Base-by-base conservation (phyloP, 92 coral and sea anemone genomes). In the Epizoanthus illoricatus region DNA sequence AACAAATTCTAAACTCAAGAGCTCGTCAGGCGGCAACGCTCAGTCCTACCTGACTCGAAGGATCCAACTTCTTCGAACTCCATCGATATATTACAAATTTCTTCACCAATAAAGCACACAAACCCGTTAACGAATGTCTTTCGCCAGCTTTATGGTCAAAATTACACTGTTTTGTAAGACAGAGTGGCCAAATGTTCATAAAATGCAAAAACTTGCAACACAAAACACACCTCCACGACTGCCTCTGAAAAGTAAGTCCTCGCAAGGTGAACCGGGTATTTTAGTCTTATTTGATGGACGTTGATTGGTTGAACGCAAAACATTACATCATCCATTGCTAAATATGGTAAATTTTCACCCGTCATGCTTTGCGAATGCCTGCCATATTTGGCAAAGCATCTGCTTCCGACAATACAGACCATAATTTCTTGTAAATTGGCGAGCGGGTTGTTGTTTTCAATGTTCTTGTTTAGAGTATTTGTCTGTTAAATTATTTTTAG, bases 41-140 rank as follows among this genome's bases (percentile, higher is more conserved):
- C 73, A 10, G 56, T 54, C 74, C 40, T 88, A 84, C 91, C 91
- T 88, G 91, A 69, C 65, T 80, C 88, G 82, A 88, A 88, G 69
- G 83, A 86, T 71, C 73, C 83, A 79, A 58, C 85, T 74, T 84
- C 88, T 36, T 61, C 87, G 64, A 88, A 88, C 41, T 88, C 91
- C 91, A 88, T 88, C 56, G 24, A 20, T 39, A 9, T 5, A 42
- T 41, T 68, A 49, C 58, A 24, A 78, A 7, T 62, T 3, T 20
- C 82, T 78, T 78, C 71, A 16, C 57, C 65, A 62, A 18, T 41
- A 41, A 7, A 70, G 15, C 59, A 11, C 60, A 78, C 64, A 19
- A 28, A 56, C 20, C 21, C 5, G 13, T 41, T 18, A 12, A 12
- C 5, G 66, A 42, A 21, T 20, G 45, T 28, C 54, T n/a, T 63